Conservation (phyloP, 2,113 vertebrate genomes). For the Lasiurus borealis region DNA sequence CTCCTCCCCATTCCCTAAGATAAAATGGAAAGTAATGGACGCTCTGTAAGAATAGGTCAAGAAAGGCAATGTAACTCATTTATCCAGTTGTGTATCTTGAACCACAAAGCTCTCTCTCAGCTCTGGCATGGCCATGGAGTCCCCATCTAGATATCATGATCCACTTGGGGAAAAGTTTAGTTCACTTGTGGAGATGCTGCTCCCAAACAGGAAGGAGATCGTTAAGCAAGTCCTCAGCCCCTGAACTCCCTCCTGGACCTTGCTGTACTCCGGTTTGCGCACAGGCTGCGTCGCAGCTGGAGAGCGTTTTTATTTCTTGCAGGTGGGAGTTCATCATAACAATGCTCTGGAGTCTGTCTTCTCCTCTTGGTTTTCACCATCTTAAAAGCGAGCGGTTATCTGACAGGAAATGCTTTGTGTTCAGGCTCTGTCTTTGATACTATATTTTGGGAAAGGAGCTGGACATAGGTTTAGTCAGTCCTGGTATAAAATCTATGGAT, state of each 20-base stretch:
- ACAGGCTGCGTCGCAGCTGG: neutral
- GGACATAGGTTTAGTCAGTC: neutral
- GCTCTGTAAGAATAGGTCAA: neutral
- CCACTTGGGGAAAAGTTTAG: neutral
- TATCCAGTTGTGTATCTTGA: neutral
- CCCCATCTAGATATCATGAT: neutral
- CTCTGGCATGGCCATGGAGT: neutral
- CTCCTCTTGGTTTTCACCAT: neutral
- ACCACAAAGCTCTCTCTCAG: neutral
- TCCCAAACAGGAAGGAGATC: neutral
- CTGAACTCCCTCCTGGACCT: neutral
- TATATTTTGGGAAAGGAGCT: neutral
- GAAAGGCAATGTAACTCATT: neutral
- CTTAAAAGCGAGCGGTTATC: neutral
- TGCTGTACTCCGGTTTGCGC: rapidly evolving
- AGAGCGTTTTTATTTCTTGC: neutral
- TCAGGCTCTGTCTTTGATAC: neutral
- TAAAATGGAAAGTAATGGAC: neutral
- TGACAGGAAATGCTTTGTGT: neutral
- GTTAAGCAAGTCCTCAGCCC: neutral
- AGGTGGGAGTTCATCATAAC: neutral
- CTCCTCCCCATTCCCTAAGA: neutral
- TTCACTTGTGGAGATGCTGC: neutral
- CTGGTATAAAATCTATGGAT: slow-evolving; percentile 1
- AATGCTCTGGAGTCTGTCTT: slow-evolving; percentile 5